Conservation (phyloP, 2,113 vertebrate species). For the Chinchilla lanigera region DNA sequence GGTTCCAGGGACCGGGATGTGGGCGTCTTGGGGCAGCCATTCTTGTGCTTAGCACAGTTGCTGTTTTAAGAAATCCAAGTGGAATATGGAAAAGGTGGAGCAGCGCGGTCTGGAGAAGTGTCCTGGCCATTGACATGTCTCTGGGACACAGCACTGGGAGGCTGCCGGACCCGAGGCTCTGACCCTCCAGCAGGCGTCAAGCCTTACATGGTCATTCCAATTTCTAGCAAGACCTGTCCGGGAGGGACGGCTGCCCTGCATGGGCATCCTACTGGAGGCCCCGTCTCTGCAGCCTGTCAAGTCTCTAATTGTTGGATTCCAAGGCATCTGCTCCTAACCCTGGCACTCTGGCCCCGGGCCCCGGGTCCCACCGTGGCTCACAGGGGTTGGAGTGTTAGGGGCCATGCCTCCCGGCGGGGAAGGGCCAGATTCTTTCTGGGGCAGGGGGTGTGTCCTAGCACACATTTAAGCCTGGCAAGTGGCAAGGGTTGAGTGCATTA, state of each 20-base stretch:
- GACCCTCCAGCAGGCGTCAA: accelerated
- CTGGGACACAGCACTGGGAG: neutral
- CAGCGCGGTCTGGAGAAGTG: neutral
- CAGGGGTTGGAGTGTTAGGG: neutral
- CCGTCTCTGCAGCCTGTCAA: no score
- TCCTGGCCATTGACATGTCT: accelerated
- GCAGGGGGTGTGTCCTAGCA: neutral
- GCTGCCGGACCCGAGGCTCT: no score
- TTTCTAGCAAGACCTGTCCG: neutral
- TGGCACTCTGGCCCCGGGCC: neutral
- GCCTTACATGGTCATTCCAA: neutral
- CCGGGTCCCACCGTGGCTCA: neutral
- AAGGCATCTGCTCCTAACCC: no score
- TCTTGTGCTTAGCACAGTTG: neutral
- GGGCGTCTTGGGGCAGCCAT: neutral
- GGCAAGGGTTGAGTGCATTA: neutral
- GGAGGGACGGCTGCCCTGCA: no score
- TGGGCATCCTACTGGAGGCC: no score
- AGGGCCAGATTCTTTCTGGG: neutral
- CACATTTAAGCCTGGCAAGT: neutral
- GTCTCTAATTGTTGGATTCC: neutral
- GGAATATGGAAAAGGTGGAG: neutral
- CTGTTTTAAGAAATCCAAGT: neutral
- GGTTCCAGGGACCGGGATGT: neutral
- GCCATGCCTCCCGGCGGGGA: neutral